Evolutionary conservation across 2,888 invertebrate genomes (phyloP).

Genomic region (Netelia fuscicornis): DNA sequence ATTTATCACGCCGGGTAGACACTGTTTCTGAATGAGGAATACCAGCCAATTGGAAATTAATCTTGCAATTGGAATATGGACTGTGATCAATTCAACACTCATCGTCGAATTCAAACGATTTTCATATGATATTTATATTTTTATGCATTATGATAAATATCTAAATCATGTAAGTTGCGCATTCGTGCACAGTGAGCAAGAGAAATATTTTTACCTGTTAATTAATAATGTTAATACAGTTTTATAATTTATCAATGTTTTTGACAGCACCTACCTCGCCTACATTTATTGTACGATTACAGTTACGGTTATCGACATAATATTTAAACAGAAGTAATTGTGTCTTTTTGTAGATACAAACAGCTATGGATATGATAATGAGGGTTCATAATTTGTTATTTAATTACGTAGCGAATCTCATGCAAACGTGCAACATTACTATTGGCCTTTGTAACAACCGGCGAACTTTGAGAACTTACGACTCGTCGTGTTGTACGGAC

Average conservation of each 20-base stretch:
- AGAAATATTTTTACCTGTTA: conserved; percentile 4
- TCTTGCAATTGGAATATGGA: conserved; percentile 8
- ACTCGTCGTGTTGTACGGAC: conserved; percentile 72
- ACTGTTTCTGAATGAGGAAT: conserved; percentile 68
- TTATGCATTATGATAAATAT: background rate
- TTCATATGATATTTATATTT: background rate
- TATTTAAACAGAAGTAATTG: background rate
- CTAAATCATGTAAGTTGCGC: conserved; percentile 33
- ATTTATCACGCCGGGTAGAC: conserved; percentile 79
- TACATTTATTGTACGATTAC: conserved; percentile 28
- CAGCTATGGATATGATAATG: conserved; percentile 61
- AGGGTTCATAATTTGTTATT: conserved; percentile 35
- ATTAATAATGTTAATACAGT: background rate
- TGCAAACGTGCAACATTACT: conserved; percentile 80
- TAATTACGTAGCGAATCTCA: conserved; percentile 67
- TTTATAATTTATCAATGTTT: background rate
- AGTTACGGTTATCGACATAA: background rate
- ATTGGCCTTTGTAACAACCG: conserved; percentile 66
- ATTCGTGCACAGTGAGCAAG: conserved; percentile 39
- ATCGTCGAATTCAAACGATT: background rate
- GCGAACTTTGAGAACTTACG: conserved; percentile 74
- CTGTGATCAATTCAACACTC: background rate
- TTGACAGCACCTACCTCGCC: conserved; percentile 61
- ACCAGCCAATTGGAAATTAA: background rate
- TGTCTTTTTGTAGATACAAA: conserved; percentile 42